phyloP scores from a whole-genome alignment of 1,140 invertebrate species.

The Colletes gigas region DNA sequence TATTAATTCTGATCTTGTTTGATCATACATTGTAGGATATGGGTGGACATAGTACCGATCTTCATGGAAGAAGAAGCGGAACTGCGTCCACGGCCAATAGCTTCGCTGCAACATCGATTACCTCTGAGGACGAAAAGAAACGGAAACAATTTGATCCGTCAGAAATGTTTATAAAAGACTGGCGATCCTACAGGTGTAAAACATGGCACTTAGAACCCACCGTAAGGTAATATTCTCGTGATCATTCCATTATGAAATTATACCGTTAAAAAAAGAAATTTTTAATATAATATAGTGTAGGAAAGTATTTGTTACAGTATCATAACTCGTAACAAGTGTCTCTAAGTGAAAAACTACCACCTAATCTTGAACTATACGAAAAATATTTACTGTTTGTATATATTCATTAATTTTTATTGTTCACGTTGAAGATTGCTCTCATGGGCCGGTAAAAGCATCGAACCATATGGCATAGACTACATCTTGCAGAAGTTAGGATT shows the following conservation, averaged over 20 bases:
- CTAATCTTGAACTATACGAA: too few species aligned
- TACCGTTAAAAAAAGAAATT: too few species aligned
- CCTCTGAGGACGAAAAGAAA: constrained; percentile 78
- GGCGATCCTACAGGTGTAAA: constrained; percentile 95
- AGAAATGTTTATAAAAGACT: constrained; percentile 90
- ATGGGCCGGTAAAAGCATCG: constrained; percentile 98
- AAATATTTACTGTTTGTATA: not conserved
- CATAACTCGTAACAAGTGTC: too few species aligned
- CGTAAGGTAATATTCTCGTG: constrained; percentile 85
- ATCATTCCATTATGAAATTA: constrained; percentile 27
- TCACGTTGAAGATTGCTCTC: constrained; percentile 86
- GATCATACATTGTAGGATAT: constrained; percentile 70
- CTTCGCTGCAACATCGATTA: constrained; percentile 57
- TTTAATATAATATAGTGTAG: too few species aligned
- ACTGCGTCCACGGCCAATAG: constrained; percentile 50
- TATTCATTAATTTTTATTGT: not conserved
- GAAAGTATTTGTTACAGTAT: too few species aligned
- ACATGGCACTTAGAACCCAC: constrained; percentile 99
- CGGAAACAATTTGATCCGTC: constrained; percentile 81
- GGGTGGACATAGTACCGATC: constrained; percentile 79
- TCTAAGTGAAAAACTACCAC: too few species aligned
- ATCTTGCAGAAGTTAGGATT: constrained; percentile 98
- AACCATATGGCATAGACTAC: constrained; percentile 98
- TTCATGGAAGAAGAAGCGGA: constrained; percentile 70
- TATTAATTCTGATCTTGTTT: constrained; percentile 27